Base-by-base conservation (phyloP, 2,888 invertebrate species). In the Limnephilus auricula region DNA sequence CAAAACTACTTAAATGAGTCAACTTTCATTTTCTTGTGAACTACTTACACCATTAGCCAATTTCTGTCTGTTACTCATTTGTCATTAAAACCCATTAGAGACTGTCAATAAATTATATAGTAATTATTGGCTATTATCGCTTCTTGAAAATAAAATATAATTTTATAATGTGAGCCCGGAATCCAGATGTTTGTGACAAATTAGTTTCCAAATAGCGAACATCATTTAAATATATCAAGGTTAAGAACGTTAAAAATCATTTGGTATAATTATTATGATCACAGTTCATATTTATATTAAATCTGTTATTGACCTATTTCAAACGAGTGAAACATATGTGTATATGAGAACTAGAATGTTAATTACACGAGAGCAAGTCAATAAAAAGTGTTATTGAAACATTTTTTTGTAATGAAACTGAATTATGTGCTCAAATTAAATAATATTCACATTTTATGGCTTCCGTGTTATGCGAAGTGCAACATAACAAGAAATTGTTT, bases 1-100 rank as follows among this genome's bases (percentile, higher is more conserved):
- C 65, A n/a, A 65, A 65, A 65, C 65, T 65, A 65, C 65, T 65
- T 65, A 65, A 65, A 65, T 65, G 65, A 65, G 65, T 65, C 65
- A 65, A 65, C 65, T 65, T 65, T n/a, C 25, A 65, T 25, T 65
- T 65, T 65, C 65, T 65, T 65, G n/a, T 25, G 65, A 65, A 65
- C 65, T n/a, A 65, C 50, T 13, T 45, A 50, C 6, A 5, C 82
- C 32, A 82, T 82, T 82, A 37, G 32, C 34, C 15, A 34, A 82
- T 25, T 82, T 15, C 82, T 32, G 13, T 5, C 82, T 82, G 82
- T 32, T 12, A 34, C 34, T 34, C 82, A 82, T 34, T 82, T 82
- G 82, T 82, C 82, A 82, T 37, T 37, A 82, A 65, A 65, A 37
- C 37, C 34, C 82, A 82, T 82, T 82, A 82, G 65, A 82, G 25